These are phyloP conservation scores for Nephrotoma flavescens DNA, from an alignment of 2,888 invertebrate species.

Conservation along the genomic window DNA sequence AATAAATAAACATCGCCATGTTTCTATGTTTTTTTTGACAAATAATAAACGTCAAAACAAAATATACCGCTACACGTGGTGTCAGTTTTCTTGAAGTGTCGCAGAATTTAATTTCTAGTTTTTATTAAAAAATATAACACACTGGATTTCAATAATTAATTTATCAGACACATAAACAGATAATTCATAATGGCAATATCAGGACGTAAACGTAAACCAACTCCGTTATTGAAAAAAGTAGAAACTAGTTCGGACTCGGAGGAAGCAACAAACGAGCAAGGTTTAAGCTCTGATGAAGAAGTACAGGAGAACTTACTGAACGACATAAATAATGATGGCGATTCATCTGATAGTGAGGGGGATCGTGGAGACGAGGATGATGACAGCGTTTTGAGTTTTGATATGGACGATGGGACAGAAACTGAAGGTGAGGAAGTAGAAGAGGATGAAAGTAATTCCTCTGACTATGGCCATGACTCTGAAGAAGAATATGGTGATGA, in stretches of 20 bases:
- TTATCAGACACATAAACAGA: background rate
- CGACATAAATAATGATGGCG: slow-evolving; percentile 26
- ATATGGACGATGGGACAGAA: slow-evolving; percentile 33
- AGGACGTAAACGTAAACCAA: background rate
- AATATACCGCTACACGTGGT: background rate
- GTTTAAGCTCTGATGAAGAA: background rate
- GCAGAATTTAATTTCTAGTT: background rate
- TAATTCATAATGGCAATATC: background rate
- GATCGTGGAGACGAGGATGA: slow-evolving; percentile 26
- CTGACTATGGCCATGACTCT: background rate
- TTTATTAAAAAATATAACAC: background rate
- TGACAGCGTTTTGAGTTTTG: slow-evolving; percentile 32
- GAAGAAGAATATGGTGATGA: slow-evolving; percentile 30
- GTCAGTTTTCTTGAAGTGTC: background rate
- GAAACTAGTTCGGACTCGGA: background rate
- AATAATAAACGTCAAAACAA: background rate
- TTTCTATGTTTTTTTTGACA: background rate
- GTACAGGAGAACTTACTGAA: slow-evolving; percentile 21
- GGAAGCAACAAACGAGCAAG: background rate
- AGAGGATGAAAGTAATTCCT: slow-evolving; percentile 12
- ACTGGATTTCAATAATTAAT: background rate
- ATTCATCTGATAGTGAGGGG: slow-evolving; percentile 34
- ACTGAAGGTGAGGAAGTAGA: slow-evolving; percentile 27
- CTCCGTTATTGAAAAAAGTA: background rate
- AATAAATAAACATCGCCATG: background rate